Conservation (phyloP, 2,797 vertebrate genomes). For the Takifugu rubripes region DNA sequence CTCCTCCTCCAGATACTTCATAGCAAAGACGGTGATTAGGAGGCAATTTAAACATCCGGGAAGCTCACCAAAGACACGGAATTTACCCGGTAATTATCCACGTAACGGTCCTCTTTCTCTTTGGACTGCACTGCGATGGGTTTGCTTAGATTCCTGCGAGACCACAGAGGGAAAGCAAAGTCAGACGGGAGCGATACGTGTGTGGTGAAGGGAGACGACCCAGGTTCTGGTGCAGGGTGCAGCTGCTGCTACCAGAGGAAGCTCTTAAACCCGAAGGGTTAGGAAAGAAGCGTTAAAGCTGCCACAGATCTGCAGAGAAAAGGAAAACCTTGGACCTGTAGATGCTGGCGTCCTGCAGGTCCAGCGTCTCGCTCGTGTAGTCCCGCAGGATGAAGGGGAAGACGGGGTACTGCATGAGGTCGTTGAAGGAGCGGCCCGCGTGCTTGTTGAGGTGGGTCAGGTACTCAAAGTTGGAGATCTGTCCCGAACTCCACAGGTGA, state of each 20-base stretch:
- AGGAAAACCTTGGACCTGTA: constrained; percentile 79
- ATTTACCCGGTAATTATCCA: constrained; percentile 93
- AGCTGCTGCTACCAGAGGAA: no score
- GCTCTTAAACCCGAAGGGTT: no score
- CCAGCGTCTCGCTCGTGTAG: constrained; percentile 88
- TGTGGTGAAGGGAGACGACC: no score
- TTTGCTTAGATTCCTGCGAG: constrained; percentile 87
- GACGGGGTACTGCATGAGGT: constrained; percentile 98
- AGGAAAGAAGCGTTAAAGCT: no score
- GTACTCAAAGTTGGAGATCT: constrained; percentile 99
- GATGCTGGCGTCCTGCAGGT: constrained; percentile 83
- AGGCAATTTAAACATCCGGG: neutral
- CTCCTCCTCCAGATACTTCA: constrained; percentile 95
- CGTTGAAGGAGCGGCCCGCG: constrained; percentile 97
- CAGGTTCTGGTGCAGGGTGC: no score
- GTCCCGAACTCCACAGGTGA: constrained; percentile 93
- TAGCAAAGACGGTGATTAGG: constrained; percentile 4
- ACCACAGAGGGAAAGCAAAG: constrained; percentile 20
- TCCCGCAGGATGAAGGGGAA: constrained; percentile 97
- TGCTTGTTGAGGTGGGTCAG: constrained; percentile 99
- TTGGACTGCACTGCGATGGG: constrained; percentile 98
- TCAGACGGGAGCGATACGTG: neutral
- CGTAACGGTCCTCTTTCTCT: constrained; percentile 97
- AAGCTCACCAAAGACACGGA: neutral
- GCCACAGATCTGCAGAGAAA: no score